Evolutionary conservation across 2,797 vertebrate genomes (phyloP).

Genomic region (Mus minutoides): DNA sequence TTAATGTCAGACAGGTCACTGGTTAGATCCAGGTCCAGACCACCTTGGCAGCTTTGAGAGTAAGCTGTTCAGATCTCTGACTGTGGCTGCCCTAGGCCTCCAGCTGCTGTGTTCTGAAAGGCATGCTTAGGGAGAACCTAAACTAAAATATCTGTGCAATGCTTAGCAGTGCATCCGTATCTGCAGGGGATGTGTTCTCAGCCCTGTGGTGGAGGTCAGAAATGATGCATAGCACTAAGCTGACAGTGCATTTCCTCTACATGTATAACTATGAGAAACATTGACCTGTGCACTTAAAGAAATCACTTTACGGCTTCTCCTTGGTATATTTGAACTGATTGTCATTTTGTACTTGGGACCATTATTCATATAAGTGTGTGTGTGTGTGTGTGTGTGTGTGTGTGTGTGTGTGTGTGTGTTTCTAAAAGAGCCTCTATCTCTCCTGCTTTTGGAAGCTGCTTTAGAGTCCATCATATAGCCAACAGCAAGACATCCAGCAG

Average conservation of each 20-base stretch:
- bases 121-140: not conserved
- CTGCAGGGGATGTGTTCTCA: not conserved
- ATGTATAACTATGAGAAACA: not conserved
- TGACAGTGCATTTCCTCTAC: not conserved
- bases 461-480: not conserved
- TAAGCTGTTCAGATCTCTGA: not conserved
- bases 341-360: not conserved
- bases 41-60: not conserved
- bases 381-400: conserved; percentile 9
- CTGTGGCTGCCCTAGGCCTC: not conserved
- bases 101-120: not conserved
- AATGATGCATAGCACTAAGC: not conserved
- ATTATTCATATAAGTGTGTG: not conserved
- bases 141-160: not conserved
- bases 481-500: not conserved
- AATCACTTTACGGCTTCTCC: not conserved
- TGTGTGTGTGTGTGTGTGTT: not conserved
- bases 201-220: not conserved
- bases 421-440: not conserved
- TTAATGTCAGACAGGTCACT: not conserved
- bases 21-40: not conserved
- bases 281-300: not conserved
- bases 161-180: not conserved
- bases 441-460: not conserved
- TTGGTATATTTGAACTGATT: not conserved